Conservation (phyloP, 2,888 invertebrate species). For the Drosophila meridiana region DNA sequence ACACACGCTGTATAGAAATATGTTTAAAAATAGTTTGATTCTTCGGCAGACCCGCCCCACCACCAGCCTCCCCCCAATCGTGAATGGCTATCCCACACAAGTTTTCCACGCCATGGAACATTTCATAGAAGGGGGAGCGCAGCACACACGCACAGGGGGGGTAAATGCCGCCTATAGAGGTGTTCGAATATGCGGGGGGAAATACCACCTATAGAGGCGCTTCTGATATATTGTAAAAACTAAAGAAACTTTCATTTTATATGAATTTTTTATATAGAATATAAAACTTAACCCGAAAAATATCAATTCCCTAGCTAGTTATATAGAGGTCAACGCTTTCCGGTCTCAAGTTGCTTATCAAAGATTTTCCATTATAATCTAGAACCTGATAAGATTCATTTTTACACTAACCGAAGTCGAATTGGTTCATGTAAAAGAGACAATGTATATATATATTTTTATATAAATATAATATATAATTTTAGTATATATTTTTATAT, state of each 20-base stretch:
- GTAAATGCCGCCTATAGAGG: background rate
- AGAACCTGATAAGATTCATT: background rate
- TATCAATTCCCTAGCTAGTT: background rate
- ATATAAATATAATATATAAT: background rate
- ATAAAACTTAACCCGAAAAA: background rate
- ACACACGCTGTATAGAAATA: slow-evolving; percentile 53
- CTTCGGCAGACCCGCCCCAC: slow-evolving; percentile 26
- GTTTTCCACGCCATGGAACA: slow-evolving; percentile 56
- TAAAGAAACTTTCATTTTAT: background rate
- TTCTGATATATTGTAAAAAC: background rate
- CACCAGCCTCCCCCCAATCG: background rate
- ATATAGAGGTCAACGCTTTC: slow-evolving; percentile 1
- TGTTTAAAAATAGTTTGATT: slow-evolving; percentile 73
- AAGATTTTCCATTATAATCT: slow-evolving; percentile 6
- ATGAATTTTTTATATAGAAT: background rate
- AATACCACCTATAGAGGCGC: background rate
- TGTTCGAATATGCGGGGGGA: background rate
- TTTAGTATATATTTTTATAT: background rate
- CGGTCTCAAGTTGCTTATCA: slow-evolving; percentile 1
- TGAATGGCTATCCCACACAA: slow-evolving; percentile 39
- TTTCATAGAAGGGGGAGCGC: slow-evolving; percentile 18
- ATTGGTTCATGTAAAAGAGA: slow-evolving; percentile 10
- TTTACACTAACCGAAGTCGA: slow-evolving; percentile 20
- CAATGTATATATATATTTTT: background rate
- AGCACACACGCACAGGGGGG: background rate